Evolutionary conservation across 2,797 vertebrate species (phyloP), one percentile per base, ranked within the genome.

Genomic region (Sebastes steindachneri): DNA sequence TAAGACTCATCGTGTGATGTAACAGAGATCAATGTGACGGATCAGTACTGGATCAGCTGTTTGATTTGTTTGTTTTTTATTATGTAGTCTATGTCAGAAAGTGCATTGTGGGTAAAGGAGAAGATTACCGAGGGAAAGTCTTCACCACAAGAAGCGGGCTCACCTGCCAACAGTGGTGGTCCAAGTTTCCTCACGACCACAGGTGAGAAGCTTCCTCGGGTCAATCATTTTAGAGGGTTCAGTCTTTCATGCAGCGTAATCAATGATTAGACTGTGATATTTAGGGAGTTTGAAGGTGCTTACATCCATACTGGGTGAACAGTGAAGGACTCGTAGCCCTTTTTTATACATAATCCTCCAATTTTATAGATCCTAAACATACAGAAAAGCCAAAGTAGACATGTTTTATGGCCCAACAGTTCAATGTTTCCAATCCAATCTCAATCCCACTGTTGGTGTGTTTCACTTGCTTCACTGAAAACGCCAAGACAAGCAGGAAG

Each of bases 121-220:
- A 96, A 63, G 95, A 95, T 89, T 99, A 99, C 93, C 87, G 97
- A 0, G 97, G 98, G 66, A 97, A 95, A 0, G 94, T 93, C 37
- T 96, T 95, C 62, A 92, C 51, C 1, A 99, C 98, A 0, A 91
- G 79, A 62, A 96, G 93, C 2, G 96, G 96, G 1, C 94, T 96
- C 86, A 95, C 80, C 72, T 99, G 98, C 83, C 98, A 99, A 68
- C 96, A 90, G 53, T 99, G 98, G 98, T 96, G 93, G 87, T 96
- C 95, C 67, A 98, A 95, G 28, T 97, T 97, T 63, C 98, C 98
- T 11, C 97, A 99, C 0, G 97, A 98, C 59, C 98, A 98, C 95
- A 98, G 96, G 97, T 99, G 91, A 92, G 79, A 78, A 6, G 0
- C 10, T 19, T 65, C 35, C 63, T 26, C 35, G 3, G 21, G 29